Conservation (phyloP, 2,113 vertebrate genomes). For the Syngnathoides biaculeatus region DNA sequence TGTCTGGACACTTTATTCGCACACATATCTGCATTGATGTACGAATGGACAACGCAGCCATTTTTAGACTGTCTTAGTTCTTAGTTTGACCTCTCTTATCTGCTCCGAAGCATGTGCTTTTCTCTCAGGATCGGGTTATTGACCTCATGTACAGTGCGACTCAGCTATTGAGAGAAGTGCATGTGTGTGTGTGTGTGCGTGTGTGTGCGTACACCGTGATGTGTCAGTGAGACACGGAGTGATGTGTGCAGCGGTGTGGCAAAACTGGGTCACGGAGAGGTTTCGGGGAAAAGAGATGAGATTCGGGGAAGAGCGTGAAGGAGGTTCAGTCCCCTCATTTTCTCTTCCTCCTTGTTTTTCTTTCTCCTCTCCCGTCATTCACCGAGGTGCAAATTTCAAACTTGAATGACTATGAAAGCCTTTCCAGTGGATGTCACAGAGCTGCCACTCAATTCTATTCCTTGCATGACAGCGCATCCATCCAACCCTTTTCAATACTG, state of each 20-base stretch:
- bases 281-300: slow-evolving; percentile 8
- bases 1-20: too few relatives aligned
- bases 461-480: not conserved
- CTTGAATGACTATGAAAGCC: slow-evolving; percentile 47
- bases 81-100: not conserved
- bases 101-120: not conserved
- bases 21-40: too few relatives aligned
- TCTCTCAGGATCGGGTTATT: not conserved
- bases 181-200: slow-evolving; percentile 10
- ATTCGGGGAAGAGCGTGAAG: not conserved
- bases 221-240: slow-evolving; percentile 51
- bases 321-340: slow-evolving; percentile 9
- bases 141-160: not conserved
- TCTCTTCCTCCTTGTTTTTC: slow-evolving; percentile 10
- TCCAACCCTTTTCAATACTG: not conserved
- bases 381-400: slow-evolving; percentile 27
- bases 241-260: slow-evolving; percentile 58
- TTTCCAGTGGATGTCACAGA: slow-evolving; percentile 41
- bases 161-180: slow-evolving; percentile 1
- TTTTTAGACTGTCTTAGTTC: not conserved
- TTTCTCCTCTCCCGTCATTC: slow-evolving; percentile 10
- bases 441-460: not conserved
- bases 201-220: slow-evolving; percentile 19
- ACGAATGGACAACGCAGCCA: not conserved
- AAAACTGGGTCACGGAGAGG: slow-evolving; percentile 64